phyloP scores from a whole-genome alignment of 2,888 invertebrate species.

The Microchrysa polita region DNA sequence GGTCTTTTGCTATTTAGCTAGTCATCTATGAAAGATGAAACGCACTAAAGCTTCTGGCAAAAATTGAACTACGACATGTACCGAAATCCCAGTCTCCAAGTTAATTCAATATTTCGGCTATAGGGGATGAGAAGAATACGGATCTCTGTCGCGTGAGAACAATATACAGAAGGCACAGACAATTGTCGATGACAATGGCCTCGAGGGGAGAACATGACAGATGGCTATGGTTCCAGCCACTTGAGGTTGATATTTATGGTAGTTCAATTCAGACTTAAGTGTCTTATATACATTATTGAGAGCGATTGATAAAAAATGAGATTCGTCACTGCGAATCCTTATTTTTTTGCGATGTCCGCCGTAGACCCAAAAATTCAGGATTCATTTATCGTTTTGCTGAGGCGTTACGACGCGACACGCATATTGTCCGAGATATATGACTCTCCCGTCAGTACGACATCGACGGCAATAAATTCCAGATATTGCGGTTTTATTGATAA shows the following conservation, averaged over 20 bases:
- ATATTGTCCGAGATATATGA: constrained; percentile 4
- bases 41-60: neutral
- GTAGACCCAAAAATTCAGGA: neutral
- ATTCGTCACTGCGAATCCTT: too few species aligned
- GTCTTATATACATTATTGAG: constrained; percentile 7
- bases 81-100: neutral
- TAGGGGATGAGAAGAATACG: too few species aligned
- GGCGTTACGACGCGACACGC: neutral
- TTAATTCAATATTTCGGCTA: constrained; percentile 5
- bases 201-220: constrained; percentile 1
- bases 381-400: constrained; percentile 18
- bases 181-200: neutral
- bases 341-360: neutral
- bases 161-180: neutral
- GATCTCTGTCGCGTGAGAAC: too few species aligned
- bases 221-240: neutral
- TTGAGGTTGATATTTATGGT: constrained; percentile 27
- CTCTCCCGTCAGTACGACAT: constrained; percentile 4
- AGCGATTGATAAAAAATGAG: too few species aligned
- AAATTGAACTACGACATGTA: neutral
- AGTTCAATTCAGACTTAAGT: constrained; percentile 15
- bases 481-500: constrained; percentile 43
- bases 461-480: constrained; percentile 32
- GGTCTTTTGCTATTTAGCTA: neutral
- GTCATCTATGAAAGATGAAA: constrained; percentile 23